phyloP scores from a whole-genome alignment of 2,888 invertebrate species.

The Deilephila elpenor region DNA sequence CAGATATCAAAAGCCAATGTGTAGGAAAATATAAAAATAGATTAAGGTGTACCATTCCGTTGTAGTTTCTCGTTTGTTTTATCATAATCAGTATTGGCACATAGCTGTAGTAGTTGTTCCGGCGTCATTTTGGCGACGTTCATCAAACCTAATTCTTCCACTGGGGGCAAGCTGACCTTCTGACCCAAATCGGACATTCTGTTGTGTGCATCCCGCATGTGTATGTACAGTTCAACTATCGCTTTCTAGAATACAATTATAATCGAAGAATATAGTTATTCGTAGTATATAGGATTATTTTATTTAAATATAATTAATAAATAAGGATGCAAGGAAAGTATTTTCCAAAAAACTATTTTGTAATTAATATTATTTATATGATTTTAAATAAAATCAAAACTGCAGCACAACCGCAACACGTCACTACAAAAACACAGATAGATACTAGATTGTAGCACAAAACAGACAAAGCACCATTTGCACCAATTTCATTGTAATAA shows the following conservation, averaged over 20 bases:
- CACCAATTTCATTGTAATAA: too few species aligned
- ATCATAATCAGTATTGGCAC: constrained; percentile 45
- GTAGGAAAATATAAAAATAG: neutral
- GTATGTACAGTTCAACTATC: constrained; percentile 64
- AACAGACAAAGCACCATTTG: too few species aligned
- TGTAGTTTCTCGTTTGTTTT: constrained; percentile 26
- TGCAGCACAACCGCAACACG: too few species aligned
- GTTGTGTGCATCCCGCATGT: constrained; percentile 59
- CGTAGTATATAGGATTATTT: too few species aligned
- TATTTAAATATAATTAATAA: too few species aligned
- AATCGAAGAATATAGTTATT: neutral
- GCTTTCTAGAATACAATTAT: constrained; percentile 53
- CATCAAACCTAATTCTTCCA: constrained; percentile 69
- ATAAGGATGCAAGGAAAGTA: too few species aligned
- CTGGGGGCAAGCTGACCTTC: constrained; percentile 54
- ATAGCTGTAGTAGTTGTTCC: constrained; percentile 66
- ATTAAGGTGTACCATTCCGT: neutral
- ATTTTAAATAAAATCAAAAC: too few species aligned
- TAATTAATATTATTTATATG: too few species aligned
- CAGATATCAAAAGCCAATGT: neutral
- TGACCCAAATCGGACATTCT: constrained; percentile 61
- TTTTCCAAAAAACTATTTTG: too few species aligned
- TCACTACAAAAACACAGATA: too few species aligned
- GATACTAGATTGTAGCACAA: too few species aligned
- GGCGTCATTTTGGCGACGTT: constrained; percentile 68